Evolutionary conservation across 2,113 vertebrate species (phyloP).

Genomic region (Amblyornis subalaris): DNA sequence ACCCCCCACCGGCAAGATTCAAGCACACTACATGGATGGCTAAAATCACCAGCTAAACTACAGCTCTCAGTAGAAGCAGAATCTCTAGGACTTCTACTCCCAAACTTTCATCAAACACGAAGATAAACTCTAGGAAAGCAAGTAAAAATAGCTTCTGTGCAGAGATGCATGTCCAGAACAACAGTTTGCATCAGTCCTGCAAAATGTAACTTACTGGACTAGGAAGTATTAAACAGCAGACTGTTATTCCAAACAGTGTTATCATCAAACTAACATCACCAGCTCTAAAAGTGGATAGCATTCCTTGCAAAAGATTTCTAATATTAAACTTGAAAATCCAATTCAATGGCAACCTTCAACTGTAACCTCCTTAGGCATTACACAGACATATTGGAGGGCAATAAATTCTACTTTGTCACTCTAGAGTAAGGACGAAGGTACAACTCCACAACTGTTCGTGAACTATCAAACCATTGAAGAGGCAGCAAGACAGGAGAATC

Average conservation of each 20-base stretch:
- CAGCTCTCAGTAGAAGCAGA: background rate
- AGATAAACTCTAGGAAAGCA: background rate
- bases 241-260: background rate
- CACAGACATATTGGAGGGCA: background rate
- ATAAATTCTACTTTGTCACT: background rate
- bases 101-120: background rate
- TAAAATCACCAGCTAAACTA: background rate
- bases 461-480: background rate
- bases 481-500: background rate
- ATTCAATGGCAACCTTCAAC: background rate
- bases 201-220: background rate
- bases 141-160: background rate
- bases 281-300: background rate
- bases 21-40: background rate
- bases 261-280: background rate
- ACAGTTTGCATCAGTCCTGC: background rate
- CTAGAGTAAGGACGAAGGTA: background rate
- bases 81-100: background rate
- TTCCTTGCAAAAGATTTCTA: background rate
- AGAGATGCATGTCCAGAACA: rapidly evolving
- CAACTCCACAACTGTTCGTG: background rate
- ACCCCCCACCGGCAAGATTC: background rate
- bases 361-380: background rate
- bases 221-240: background rate
- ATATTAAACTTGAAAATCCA: background rate